Base-by-base conservation (phyloP, 2,113 vertebrate species). In the Sebastes fasciatus region DNA sequence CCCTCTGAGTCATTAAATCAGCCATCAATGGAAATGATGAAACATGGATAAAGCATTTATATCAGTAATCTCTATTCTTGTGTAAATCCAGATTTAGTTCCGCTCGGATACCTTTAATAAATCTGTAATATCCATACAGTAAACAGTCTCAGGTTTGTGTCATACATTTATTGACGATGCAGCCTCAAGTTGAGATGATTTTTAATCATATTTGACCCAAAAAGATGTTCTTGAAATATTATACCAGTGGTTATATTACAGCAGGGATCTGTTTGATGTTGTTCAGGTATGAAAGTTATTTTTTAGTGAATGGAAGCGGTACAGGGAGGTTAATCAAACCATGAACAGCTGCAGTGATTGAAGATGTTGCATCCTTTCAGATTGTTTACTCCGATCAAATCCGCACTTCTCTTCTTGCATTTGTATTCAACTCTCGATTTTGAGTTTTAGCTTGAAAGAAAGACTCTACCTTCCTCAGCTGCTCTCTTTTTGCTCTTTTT, bases 1-100 rank as follows among this genome's bases (percentile, higher is more conserved):
- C 42, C 69, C 42, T 55, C 48, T 55, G 49, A 26, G 3, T 86
- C 54, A 58, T 49, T 40, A 66, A 71, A 54, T 17, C 26, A 49
- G 57, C 17, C 61, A 69, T 26, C 16, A 45, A 52, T 82, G 78
- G 72, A 84, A 83, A 82, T 49, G 8, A 80, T 54, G 70, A 79
- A 26, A 19, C 19, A 55, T 64, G 52, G 40, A 58, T 51, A 23
- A 64, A 66, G 8, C 14, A 34, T 71, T 65, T 26, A 51, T 45
- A 43, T 74, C 2, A 10, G 51, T 58, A 48, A 74, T 78, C 16
- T 75, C 11, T 6, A 34, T 54, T 78, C 52, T 34, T 72, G 61
- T 49, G 6, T 23, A 40, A 79, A 74, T 89, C 2, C 54, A 75
- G 23, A 52, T 5, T 64, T 46, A 67, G 51, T 71, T 60, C 43